Evolutionary conservation across 2,113 vertebrate species (phyloP).

Genomic region (Larimichthys crocea): DNA sequence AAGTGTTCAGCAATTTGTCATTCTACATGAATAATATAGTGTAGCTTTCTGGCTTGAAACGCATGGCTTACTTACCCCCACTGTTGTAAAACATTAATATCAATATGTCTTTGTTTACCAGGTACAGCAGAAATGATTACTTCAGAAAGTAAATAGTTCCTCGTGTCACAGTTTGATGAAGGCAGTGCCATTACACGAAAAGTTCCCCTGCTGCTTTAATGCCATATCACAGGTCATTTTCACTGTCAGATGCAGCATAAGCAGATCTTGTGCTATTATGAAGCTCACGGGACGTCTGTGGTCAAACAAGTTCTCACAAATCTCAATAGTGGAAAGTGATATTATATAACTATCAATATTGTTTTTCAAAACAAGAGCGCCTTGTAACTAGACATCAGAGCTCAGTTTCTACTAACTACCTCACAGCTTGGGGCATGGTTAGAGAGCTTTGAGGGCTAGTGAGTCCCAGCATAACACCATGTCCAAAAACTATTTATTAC

Average conservation of each 20-base stretch:
- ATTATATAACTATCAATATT: slow-evolving; percentile 3
- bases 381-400: slow-evolving; percentile 39
- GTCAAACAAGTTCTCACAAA: background rate
- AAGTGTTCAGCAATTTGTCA: background rate
- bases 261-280: slow-evolving; percentile 9
- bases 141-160: background rate
- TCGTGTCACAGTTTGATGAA: slow-evolving; percentile 9
- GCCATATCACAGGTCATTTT: slow-evolving; percentile 29
- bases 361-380: background rate
- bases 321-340: background rate
- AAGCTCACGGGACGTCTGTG: background rate
- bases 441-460: slow-evolving; percentile 4
- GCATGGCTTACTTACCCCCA: background rate
- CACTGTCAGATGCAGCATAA: slow-evolving; percentile 5
- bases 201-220: slow-evolving; percentile 38
- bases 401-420: slow-evolving; percentile 20
- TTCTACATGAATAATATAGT: background rate
- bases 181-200: background rate
- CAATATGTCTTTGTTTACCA: slow-evolving; percentile 6
- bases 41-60: background rate
- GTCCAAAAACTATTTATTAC: slow-evolving; percentile 44
- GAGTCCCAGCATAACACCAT: background rate
- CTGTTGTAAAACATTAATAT: background rate
- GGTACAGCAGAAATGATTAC: background rate
- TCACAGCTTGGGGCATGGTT: slow-evolving; percentile 24